Evolutionary conservation across 2,797 vertebrate genomes (phyloP).

Genomic region (Odontamblyopus lacepedii): DNA sequence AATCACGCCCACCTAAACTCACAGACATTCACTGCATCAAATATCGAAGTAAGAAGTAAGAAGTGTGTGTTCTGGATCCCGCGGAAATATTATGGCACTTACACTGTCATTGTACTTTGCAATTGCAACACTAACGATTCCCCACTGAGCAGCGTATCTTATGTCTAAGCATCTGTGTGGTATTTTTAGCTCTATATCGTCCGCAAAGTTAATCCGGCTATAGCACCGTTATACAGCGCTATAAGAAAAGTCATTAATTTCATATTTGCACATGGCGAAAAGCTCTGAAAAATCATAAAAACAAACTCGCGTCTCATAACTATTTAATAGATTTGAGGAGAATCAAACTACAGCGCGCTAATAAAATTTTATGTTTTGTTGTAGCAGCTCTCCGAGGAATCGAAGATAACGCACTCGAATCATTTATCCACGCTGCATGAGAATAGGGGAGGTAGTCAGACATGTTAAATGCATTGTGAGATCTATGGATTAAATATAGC

Average conservation of each 20-base stretch:
- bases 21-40: no score
- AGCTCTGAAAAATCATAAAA: slow-evolving; percentile 4
- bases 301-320: neutral
- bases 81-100: neutral
- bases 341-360: neutral
- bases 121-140: neutral
- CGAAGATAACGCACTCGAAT: neutral
- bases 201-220: slow-evolving; percentile 2
- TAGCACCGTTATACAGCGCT: neutral
- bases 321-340: slow-evolving; percentile 4
- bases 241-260: slow-evolving; percentile 17
- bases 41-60: no score
- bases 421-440: neutral
- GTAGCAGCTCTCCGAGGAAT: slow-evolving; percentile 2
- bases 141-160: neutral
- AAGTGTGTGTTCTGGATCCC: neutral
- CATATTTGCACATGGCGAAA: slow-evolving; percentile 2
- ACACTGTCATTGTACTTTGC: no score
- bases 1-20: no score
- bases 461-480: neutral
- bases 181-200: slow-evolving; percentile 2
- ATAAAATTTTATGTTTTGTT: slow-evolving; percentile 8
- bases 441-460: neutral
- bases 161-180: neutral
- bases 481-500: neutral